phyloP scores from a whole-genome alignment of 2,113 vertebrate species.

The Gallinago jamesoni region DNA sequence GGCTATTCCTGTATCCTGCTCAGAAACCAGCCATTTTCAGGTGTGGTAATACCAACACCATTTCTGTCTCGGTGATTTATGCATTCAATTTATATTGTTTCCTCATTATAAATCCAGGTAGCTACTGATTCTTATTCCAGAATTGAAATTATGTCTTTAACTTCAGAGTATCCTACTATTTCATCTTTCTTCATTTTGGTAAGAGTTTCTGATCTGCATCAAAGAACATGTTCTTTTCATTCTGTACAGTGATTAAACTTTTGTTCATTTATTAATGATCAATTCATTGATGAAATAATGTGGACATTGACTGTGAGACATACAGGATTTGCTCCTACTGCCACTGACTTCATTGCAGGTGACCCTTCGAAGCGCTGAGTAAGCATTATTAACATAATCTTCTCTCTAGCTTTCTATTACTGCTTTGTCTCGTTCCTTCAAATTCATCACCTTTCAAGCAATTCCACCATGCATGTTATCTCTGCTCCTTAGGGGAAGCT shows the following conservation, averaged over 20 bases:
- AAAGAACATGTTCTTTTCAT: neutral
- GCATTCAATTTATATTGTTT: neutral
- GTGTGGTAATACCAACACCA: neutral
- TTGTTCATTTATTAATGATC: neutral
- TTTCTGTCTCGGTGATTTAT: neutral
- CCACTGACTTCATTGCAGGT: neutral
- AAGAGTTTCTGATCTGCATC: neutral
- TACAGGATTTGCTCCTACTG: neutral
- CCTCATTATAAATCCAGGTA: neutral
- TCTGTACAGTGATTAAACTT: neutral
- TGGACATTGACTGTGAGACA: neutral
- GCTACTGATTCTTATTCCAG: neutral
- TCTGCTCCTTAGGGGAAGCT: conserved; percentile 3
- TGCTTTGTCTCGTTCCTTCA: neutral
- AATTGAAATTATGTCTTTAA: neutral
- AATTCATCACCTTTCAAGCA: conserved; percentile 24
- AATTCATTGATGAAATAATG: neutral
- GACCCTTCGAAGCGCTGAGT: neutral
- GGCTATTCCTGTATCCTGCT: neutral
- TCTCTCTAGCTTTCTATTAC: neutral
- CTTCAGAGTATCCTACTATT: neutral
- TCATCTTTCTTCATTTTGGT: neutral
- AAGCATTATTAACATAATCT: neutral
- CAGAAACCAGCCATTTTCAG: neutral
- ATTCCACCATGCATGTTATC: neutral